These are phyloP conservation scores for Montipora foliosa DNA, from an alignment of 64 coral and sea anemone genomes.

Conservation along the genomic window DNA sequence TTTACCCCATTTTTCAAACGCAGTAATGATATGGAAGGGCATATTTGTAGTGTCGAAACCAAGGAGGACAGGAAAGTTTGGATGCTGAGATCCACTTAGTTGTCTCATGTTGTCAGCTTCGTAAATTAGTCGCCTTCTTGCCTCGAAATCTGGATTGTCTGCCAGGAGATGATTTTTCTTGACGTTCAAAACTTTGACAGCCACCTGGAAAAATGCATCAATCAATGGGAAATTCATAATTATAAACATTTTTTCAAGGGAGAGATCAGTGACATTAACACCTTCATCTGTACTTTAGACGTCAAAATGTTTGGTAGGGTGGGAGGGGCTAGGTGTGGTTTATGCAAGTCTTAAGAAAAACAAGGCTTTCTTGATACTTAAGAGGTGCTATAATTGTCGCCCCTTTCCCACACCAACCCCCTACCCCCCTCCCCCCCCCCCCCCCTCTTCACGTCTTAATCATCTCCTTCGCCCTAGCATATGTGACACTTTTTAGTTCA, in stretches of 20 bases:
- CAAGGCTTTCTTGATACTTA: too few species aligned
- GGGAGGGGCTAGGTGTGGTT: too few species aligned
- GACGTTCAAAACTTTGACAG: background rate
- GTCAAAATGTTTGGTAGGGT: background rate
- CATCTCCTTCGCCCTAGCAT: too few species aligned
- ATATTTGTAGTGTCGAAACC: conserved; percentile 28
- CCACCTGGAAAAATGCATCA: background rate
- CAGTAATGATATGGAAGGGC: conserved; percentile 61
- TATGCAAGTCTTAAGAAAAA: too few species aligned
- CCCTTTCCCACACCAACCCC: too few species aligned
- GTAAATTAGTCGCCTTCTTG: background rate
- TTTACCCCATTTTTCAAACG: conserved; percentile 3
- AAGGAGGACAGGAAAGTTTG: conserved; percentile 50
- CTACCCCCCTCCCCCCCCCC: too few species aligned
- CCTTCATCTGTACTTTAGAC: background rate
- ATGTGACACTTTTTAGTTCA: background rate
- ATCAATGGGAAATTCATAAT: too few species aligned
- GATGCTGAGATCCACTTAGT: conserved; percentile 11
- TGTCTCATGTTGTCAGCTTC: conserved; percentile 39
- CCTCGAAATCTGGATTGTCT: background rate
- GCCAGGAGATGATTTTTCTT: conserved; percentile 8
- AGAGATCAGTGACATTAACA: too few species aligned
- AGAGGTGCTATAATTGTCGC: too few species aligned
- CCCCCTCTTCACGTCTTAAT: too few species aligned
- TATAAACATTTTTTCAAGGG: too few species aligned